These are phyloP conservation scores for Pseudopodoces humilis DNA, from an alignment of 2,113 vertebrate genomes.

Conservation along the genomic window DNA sequence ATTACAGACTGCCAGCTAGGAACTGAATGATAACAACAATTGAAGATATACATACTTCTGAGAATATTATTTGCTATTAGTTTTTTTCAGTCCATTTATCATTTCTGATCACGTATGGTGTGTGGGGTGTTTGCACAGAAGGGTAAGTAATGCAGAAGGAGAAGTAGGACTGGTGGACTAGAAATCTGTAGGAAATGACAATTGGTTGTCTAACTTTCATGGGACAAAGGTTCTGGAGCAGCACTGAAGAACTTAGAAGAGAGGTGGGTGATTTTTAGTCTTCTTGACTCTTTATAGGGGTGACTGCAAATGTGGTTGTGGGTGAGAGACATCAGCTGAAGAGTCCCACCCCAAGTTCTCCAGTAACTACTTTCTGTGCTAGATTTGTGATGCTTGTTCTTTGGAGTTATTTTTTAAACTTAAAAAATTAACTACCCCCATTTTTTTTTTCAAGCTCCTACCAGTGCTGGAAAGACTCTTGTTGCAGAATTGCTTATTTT, in stretches of 20 bases:
- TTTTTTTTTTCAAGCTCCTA: conserved; percentile 76
- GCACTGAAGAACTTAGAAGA: neutral
- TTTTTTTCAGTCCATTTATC: neutral
- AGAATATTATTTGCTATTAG: neutral
- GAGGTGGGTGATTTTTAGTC: neutral
- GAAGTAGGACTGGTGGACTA: neutral
- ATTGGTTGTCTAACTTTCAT: neutral
- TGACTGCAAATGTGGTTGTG: neutral
- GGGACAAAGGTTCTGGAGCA: neutral
- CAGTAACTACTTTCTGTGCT: neutral
- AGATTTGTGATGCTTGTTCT: neutral
- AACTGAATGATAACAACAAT: neutral
- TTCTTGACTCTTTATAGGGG: neutral
- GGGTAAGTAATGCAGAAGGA: neutral
- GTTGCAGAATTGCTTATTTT: conserved; percentile 93
- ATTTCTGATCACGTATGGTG: neutral
- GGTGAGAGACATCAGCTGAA: neutral
- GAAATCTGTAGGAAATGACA: neutral
- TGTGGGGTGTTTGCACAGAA: neutral
- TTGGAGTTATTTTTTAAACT: neutral
- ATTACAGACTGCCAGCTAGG: neutral
- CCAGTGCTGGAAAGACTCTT: conserved; percentile 96
- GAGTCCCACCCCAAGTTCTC: neutral
- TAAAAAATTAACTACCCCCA: neutral
- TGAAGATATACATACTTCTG: neutral